Evolutionary conservation across 2,797 vertebrate genomes (phyloP).

Genomic region (Capromys pilorides): DNA sequence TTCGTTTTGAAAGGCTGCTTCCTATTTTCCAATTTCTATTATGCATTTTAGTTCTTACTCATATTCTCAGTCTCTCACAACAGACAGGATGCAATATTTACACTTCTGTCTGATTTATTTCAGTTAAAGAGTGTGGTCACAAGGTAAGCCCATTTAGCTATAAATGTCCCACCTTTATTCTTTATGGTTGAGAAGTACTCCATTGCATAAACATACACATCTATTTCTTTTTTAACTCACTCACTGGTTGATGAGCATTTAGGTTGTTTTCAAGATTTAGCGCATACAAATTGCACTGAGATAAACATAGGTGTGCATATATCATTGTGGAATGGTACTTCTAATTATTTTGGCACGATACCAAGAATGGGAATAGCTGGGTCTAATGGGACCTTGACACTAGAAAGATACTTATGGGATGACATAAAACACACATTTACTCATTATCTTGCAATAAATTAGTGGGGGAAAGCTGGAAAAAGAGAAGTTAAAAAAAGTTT

Average conservation of each 20-base stretch:
- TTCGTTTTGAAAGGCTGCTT: background rate
- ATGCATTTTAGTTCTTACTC: background rate
- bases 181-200: background rate
- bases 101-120: background rate
- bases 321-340: background rate
- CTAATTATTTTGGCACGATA: background rate
- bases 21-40: background rate
- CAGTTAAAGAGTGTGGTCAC: background rate
- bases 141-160: background rate
- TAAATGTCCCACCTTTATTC: background rate
- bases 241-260: background rate
- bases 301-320: background rate
- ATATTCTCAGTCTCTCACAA: background rate
- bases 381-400: background rate
- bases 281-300: background rate
- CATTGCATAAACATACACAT: background rate
- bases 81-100: background rate
- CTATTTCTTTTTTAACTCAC: background rate
- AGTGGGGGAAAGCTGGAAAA: background rate
- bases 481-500: constrained; percentile 20
- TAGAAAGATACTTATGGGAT: background rate
- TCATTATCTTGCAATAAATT: constrained; percentile 12
- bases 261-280: background rate
- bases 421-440: background rate
- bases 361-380: background rate